Percentiles rank a stretch among this genome's conserved stretches.
phyloP scores from a whole-genome alignment of 2,888 invertebrate species.

The Himalopsyche anomala region DNA sequence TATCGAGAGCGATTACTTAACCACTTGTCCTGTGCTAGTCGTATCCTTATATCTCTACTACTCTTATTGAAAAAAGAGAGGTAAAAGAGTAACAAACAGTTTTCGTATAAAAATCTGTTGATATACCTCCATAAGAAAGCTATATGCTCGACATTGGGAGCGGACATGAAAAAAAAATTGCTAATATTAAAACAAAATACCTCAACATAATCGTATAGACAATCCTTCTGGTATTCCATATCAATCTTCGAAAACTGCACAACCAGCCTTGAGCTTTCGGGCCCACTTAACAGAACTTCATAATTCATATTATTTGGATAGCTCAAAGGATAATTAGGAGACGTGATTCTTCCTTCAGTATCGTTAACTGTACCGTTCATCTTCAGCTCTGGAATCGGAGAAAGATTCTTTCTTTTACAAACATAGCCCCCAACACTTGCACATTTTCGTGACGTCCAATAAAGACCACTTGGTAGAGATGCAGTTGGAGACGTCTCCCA shows the following conservation, averaged over 20 bases:
- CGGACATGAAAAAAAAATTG: too few species aligned
- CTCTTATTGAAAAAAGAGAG: too few species aligned
- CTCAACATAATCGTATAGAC: conserved; percentile 87
- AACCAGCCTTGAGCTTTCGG: conserved; percentile 81
- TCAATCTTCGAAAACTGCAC: conserved; percentile 83
- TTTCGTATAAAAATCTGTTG: too few species aligned
- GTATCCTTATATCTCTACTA: too few species aligned
- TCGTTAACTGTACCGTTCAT: conserved; percentile 82
- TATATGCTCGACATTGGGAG: too few species aligned
- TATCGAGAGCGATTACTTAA: too few species aligned
- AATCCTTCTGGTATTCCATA: conserved; percentile 85
- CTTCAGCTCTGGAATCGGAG: conserved; percentile 73
- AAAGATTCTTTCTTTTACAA: conserved; percentile 76
- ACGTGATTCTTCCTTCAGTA: conserved; percentile 80
- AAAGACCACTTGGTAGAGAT: conserved; percentile 82
- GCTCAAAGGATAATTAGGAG: conserved; percentile 83
- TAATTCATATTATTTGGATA: conserved; percentile 86
- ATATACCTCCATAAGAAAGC: too few species aligned
- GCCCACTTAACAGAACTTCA: conserved; percentile 81
- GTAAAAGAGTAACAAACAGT: too few species aligned
- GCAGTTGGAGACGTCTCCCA: conserved; percentile 83
- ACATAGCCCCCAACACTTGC: conserved; percentile 82
- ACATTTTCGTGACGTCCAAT: conserved; percentile 83
- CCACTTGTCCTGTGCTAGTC: too few species aligned
- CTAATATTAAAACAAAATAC: conserved; percentile 69